Evolutionary conservation across 2,797 vertebrate genomes (phyloP), one percentile per base, ranked within the genome.

Genomic region (Clarias pachynema): DNA sequence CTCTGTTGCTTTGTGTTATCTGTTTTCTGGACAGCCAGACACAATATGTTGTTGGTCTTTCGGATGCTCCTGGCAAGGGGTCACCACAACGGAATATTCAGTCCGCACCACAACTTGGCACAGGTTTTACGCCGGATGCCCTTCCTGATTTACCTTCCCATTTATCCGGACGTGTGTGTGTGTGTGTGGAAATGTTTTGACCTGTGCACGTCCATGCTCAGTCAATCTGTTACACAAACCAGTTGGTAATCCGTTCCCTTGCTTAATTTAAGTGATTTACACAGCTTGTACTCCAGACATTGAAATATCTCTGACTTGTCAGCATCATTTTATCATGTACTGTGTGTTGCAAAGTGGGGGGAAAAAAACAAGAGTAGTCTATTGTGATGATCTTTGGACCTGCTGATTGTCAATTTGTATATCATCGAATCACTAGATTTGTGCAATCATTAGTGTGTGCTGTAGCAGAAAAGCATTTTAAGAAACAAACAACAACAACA

Each of bases 341-440:
- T n/a, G n/a, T n/a, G n/a, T 83, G 83, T 56, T 79, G 85, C 57
- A 86, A 53, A 83, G 66, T 26, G 26, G 2, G 2, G n/a, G 20
- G 78, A 80, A 26, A 34, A 40, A 14, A 60, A 18, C 15, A 10
- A 9, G 22, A n/a, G 6, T n/a, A 62, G 18, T n/a, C 1, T 60
- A 5, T 34, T 3, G 26, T 60, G 56, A 24, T 82, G 70, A 82
- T 65, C 85, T 70, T 79, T 79, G 74, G 14, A 60, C 60, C 40
- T 56, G 15, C 75, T 44, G 70, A 69, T 78, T 3, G 63, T 83
- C 62, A 68, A 34, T 34, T 10, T 22, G 29, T 22, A 78, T 5
- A 24, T 66, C 40, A 49, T 31, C 9, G 56, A 70, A 69, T 31
- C n/a, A 29, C 0, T 10, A 8, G 56, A 34, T 24, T 40, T 60